A percentile compares a stretch with the other conserved stretches of the same genome.
Evolutionary conservation across 2,888 invertebrate genomes (phyloP).

Genomic region (Drosophila mayaguana): DNA sequence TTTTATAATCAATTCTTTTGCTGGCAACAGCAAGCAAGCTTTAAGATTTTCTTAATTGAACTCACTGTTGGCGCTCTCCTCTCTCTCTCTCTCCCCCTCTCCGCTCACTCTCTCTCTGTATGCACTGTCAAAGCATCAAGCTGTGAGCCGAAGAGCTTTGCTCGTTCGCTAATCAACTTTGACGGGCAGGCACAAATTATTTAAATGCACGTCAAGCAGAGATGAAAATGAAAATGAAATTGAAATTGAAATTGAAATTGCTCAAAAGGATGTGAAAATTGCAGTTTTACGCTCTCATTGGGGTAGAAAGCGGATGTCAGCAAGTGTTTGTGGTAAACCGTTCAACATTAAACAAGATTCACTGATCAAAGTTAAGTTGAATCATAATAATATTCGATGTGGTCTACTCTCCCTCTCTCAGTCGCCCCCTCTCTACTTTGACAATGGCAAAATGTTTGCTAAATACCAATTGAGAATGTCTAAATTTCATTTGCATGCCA

Average conservation of each 20-base stretch:
- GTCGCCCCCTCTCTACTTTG: background rate
- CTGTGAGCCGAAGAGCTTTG: background rate
- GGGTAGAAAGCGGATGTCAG: background rate
- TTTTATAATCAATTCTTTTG: background rate
- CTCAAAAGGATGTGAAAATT: conserved; percentile 6
- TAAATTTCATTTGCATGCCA: conserved; percentile 35
- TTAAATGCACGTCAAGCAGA: conserved; percentile 2
- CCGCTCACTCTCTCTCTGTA: too few species aligned
- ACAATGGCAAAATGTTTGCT: conserved; percentile 4
- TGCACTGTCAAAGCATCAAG: background rate
- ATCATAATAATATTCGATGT: background rate
- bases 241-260: conserved; percentile 1
- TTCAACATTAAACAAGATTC: background rate
- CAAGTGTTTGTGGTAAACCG: conserved; percentile 4
- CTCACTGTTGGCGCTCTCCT: background rate
- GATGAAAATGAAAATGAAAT: background rate
- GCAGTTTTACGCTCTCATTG: background rate
- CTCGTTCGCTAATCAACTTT: conserved; percentile 5
- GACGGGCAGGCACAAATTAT: background rate
- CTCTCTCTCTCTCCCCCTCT: background rate
- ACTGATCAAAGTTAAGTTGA: background rate
- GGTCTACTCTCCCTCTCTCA: too few species aligned
- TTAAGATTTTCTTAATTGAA: background rate
- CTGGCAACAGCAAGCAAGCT: background rate
- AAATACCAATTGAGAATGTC: conserved; percentile 21